These are phyloP conservation scores for rat (Rattus norvegicus) DNA, from an alignment of 2,113 vertebrate species.

Conservation along the genomic window GRCr8 NC_086032.1:30076001-30076500, in stretches of 20 bases:
- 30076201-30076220: neutral
- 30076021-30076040: neutral
- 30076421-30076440: neutral
- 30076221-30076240: neutral
- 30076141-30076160: neutral
- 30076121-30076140: neutral
- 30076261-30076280: neutral
- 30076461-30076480: neutral
- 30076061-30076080: constrained; percentile 38
- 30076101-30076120: neutral
- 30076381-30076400: neutral
- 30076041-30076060: neutral
- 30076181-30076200: neutral
- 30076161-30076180: neutral
- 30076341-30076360: no score
- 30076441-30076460: neutral
- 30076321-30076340: neutral
- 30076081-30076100: constrained; percentile 15
- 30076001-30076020: constrained; percentile 31
- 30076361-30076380: neutral
- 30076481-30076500: neutral
- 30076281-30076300: no score
- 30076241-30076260: no score
- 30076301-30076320: no score
- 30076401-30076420: no score